These are phyloP conservation scores for Falco concolor DNA, from an alignment of 2,797 vertebrate species.

Conservation along the genomic window DNA sequence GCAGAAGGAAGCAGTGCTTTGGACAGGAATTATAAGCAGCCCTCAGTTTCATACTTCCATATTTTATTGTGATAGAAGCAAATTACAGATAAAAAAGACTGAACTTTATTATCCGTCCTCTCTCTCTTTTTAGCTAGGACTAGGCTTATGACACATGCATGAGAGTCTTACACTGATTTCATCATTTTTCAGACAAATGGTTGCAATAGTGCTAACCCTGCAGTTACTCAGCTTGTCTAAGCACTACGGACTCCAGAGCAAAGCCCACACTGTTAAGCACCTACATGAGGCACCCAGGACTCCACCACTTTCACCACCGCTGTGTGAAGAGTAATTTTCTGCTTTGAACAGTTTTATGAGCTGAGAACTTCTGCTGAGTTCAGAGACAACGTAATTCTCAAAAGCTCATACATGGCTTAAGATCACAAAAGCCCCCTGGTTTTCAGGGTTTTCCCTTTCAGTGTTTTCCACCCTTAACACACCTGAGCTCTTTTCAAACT, in stretches of 20 bases:
- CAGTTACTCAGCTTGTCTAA: background rate
- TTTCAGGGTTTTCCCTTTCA: background rate
- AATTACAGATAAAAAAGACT: background rate
- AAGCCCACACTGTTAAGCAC: background rate
- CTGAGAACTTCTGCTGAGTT: background rate
- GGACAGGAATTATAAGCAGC: background rate
- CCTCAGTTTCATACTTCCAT: background rate
- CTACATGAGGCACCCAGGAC: background rate
- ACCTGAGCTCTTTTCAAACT: background rate
- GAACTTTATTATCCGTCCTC: background rate
- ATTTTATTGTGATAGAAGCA: conserved; percentile 6
- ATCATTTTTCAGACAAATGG: background rate
- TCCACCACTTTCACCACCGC: background rate
- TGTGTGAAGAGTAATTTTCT: background rate
- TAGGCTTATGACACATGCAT: background rate
- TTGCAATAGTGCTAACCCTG: background rate
- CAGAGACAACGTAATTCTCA: background rate
- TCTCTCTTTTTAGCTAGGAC: background rate
- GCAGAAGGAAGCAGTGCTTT: background rate
- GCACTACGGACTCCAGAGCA: background rate
- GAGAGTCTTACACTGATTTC: background rate
- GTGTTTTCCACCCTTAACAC: background rate
- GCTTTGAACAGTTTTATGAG: background rate
- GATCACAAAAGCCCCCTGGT: background rate
- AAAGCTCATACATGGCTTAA: background rate